Base-by-base conservation (phyloP, 2,797 vertebrate genomes). In the Triplophysa bombifrons region DNA sequence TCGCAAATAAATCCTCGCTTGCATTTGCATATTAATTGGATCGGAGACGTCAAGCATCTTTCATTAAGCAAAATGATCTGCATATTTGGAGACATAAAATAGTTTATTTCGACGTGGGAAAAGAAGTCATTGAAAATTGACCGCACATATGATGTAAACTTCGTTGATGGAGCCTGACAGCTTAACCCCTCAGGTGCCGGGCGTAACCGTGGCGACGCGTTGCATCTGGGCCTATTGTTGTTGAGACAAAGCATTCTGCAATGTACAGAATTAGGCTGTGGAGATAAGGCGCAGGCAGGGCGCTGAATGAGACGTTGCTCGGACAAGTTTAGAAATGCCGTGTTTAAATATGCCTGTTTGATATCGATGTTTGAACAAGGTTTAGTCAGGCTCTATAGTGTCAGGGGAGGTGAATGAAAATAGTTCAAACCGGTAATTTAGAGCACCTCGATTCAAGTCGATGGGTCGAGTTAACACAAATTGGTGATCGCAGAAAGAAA, bases 11-110 rank as follows among this genome's bases (percentile, higher is more conserved):
- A 99, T 99, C 98, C 97, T 99, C 94, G 94, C 96, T 95, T 94
- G 95, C 96, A 99, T 99, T 99, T 99, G 98, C 98, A 99, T 99
- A 99, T 99, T 99, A 99, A 99, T 99, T 99, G 98, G 97, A 99
- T 99, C 96, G 96, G 97, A 99, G 97, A 98, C 96, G 98, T 99
- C 98, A 99, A 97, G 97, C 98, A 99, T 99, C 98, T 99, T 99
- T 99, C 98, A 99, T 99, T 99, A 99, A 98, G 98, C 96, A 99
- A 98, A 99, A 99, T 99, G 97, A 99, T 99, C 98, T 98, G 97
- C 98, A 99, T 98, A 99, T 99, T 99, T 99, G 97, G 96, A 99
- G 97, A 99, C 97, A 99, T 99, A 98, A 99, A 99, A 98, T 98
- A 98, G 96, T 99, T 95, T 98, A 98, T 98, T 98, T 98, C 96